phyloP scores from a whole-genome alignment of 2,113 vertebrate genomes.

The Rhinolophus sinicus region DNA sequence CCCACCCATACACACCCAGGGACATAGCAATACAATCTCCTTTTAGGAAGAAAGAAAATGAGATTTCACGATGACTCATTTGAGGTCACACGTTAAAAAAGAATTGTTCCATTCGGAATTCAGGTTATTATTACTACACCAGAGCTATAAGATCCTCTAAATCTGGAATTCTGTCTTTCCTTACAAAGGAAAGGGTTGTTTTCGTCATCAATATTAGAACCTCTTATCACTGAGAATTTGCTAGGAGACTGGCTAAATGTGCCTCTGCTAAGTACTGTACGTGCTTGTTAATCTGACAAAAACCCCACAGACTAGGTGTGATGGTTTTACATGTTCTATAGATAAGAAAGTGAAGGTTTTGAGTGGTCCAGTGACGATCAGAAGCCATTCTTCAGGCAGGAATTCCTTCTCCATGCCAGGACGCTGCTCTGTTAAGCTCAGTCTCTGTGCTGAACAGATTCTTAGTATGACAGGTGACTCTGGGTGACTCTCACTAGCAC shows the following conservation, averaged over 20 bases:
- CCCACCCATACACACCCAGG: neutral
- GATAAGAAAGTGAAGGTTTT: neutral
- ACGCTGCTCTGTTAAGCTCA: neutral
- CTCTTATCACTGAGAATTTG: neutral
- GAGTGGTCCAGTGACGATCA: neutral
- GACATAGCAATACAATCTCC: neutral
- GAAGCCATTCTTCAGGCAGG: neutral
- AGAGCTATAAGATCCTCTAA: neutral
- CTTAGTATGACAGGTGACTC: rapidly evolving
- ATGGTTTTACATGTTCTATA: neutral
- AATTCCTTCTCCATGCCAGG: neutral
- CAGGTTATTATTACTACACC: neutral
- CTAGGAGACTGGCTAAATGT: neutral
- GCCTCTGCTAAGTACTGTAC: neutral
- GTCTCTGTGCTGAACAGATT: neutral
- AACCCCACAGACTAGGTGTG: neutral
- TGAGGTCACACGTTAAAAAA: neutral
- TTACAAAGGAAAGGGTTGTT: neutral
- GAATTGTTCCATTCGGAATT: neutral
- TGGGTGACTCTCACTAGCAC: neutral
- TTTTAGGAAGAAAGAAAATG: neutral
- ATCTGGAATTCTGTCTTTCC: neutral
- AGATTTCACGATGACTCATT: neutral
- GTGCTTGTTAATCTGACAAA: neutral
- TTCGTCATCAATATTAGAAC: neutral